Evolutionary conservation across 2,797 vertebrate species (phyloP).

Genomic region (Myripristis murdjan): DNA sequence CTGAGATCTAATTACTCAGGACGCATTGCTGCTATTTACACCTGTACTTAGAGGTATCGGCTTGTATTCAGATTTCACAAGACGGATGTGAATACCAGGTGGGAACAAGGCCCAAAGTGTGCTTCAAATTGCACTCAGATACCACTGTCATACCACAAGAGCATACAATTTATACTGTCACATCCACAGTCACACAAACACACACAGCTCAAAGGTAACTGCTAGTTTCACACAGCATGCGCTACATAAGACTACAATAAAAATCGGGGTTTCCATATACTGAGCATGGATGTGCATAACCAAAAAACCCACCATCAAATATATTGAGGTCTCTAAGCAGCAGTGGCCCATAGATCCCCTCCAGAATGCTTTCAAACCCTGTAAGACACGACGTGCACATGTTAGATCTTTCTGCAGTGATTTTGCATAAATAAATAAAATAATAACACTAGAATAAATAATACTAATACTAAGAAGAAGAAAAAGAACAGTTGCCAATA

Average conservation of each 20-base stretch:
- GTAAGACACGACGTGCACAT: slow-evolving; percentile 54
- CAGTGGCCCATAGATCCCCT: slow-evolving; percentile 98
- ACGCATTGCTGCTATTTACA: too few relatives aligned
- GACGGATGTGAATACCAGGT: too few relatives aligned
- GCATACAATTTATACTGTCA: background rate
- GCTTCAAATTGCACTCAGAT: background rate
- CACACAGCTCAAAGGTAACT: background rate
- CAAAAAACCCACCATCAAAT: slow-evolving; percentile 93
- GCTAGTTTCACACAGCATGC: background rate
- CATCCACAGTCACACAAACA: background rate
- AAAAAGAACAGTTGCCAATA: too few relatives aligned
- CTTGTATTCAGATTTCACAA: too few relatives aligned
- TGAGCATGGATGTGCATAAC: slow-evolving; percentile 3
- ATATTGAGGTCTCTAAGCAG: slow-evolving; percentile 98
- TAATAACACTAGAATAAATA: too few relatives aligned
- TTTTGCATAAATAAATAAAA: too few relatives aligned
- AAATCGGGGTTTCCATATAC: slow-evolving; percentile 2
- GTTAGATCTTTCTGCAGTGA: background rate
- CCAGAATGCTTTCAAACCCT: slow-evolving; percentile 99
- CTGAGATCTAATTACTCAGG: too few relatives aligned
- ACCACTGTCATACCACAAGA: background rate
- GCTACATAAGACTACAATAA: background rate
- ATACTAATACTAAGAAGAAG: too few relatives aligned
- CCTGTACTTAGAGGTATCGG: too few relatives aligned
- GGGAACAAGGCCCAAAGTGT: too few relatives aligned